phyloP scores from a whole-genome alignment of 2,797 vertebrate genomes.

The Channa striata region DNA sequence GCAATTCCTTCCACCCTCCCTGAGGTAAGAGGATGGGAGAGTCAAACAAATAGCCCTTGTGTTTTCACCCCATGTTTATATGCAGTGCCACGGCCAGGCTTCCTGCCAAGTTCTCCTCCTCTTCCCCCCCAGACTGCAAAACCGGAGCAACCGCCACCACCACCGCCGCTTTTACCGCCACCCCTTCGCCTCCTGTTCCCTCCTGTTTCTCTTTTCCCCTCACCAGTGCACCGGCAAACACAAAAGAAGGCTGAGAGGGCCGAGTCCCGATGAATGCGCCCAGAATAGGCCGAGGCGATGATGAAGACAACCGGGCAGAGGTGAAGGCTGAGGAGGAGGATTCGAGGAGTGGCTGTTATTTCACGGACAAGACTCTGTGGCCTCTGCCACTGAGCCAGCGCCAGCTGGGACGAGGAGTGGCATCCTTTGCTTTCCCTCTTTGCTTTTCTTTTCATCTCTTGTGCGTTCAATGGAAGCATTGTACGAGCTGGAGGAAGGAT shows the following conservation, averaged over 20 bases:
- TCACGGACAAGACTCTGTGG: conserved; percentile 37
- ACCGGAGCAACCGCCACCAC: conserved; percentile 70
- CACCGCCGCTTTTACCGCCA: conserved; percentile 74
- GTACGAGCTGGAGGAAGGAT: conserved; percentile 85
- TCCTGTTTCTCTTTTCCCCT: conserved; percentile 15
- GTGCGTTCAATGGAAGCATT: conserved; percentile 67
- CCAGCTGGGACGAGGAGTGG: conserved; percentile 70
- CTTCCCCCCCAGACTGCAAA: conserved; percentile 63
- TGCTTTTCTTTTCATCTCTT: conserved; percentile 24
- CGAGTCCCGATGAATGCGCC: conserved; percentile 40
- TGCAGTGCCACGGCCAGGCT: conserved; percentile 84
- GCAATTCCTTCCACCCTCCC: conserved; percentile 58
- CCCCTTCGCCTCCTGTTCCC: conserved; percentile 48
- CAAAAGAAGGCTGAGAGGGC: conserved; percentile 48
- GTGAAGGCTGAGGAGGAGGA: conserved; percentile 50
- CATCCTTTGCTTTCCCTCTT: conserved; percentile 45
- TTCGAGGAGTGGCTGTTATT: conserved; percentile 51
- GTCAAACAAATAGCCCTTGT: conserved; percentile 86
- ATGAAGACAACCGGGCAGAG: conserved; percentile 42
- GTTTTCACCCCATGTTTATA: conserved; percentile 86
- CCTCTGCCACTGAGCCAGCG: conserved; percentile 42
- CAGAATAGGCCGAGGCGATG: conserved; percentile 51
- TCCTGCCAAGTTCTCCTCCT: conserved; percentile 77
- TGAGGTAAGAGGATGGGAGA: conserved; percentile 59
- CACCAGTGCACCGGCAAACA: conserved; percentile 55